These are phyloP conservation scores for Axinella damicornis DNA, from an alignment of 37 sponge, comb jelly and placozoan genomes.

Conservation along the genomic window DNA sequence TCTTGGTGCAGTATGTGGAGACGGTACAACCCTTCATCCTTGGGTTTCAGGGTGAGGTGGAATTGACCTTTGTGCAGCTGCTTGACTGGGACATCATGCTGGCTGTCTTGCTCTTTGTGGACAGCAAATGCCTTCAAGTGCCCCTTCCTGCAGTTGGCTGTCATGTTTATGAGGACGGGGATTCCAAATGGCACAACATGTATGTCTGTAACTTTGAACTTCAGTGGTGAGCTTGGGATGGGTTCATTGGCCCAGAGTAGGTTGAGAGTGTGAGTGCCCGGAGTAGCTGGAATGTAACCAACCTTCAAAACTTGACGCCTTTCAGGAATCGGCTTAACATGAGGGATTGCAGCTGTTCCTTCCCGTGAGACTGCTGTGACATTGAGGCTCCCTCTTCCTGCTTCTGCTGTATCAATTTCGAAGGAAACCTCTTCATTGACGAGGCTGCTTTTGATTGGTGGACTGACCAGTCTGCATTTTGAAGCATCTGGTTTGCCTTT, in stretches of 20 bases:
- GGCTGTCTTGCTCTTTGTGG: neutral
- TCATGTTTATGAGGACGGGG: conserved; percentile 55
- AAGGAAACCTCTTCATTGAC: conserved; percentile 37
- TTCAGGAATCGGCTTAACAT: no score
- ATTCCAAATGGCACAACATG: conserved; percentile 15
- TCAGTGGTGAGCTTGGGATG: conserved; percentile 62
- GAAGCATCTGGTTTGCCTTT: conserved; percentile 18
- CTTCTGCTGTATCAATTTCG: conserved; percentile 61
- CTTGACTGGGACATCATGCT: conserved; percentile 54
- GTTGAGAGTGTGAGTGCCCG: conserved; percentile 55
- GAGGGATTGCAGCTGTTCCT: conserved; percentile 8
- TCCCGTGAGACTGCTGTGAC: conserved; percentile 32
- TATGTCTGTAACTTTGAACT: conserved; percentile 32
- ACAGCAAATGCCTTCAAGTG: conserved; percentile 57
- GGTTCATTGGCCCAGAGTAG: conserved; percentile 50
- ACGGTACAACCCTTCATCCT: conserved; percentile 57
- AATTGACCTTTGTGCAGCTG: conserved; percentile 50
- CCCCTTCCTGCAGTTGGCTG: conserved; percentile 34
- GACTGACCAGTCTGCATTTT: conserved; percentile 5
- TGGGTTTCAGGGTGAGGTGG: conserved; percentile 49
- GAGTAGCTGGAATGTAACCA: conserved; percentile 54
- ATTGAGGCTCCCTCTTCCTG: conserved; percentile 72
- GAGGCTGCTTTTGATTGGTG: neutral
- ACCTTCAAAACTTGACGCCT: conserved; percentile 29
- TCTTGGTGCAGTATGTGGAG: conserved; percentile 31